These are phyloP conservation scores for Muntiacus muntjak DNA, from an alignment of 2,113 vertebrate species.

Conservation along the genomic window DNA sequence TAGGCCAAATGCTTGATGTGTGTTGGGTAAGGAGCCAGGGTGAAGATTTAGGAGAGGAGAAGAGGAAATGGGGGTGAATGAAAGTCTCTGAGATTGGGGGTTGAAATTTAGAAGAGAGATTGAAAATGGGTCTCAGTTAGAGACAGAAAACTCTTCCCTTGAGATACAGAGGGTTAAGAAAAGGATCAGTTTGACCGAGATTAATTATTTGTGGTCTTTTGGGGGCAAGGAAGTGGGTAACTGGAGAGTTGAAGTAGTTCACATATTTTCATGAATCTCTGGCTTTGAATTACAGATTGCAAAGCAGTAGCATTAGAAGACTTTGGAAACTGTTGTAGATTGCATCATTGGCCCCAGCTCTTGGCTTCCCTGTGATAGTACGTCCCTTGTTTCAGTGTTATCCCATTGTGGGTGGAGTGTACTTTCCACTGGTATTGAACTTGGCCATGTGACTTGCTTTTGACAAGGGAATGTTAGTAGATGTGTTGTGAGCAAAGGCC, in stretches of 20 bases:
- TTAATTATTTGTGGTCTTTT: background rate
- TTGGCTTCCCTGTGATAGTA: background rate
- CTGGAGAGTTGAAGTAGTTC: background rate
- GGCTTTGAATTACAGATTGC: background rate
- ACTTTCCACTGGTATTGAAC: background rate
- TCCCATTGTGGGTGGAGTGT: background rate
- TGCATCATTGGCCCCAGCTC: background rate
- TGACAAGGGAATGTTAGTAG: background rate
- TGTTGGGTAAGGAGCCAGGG: background rate
- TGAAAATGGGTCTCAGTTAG: background rate
- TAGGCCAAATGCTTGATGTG: background rate
- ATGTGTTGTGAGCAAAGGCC: background rate
- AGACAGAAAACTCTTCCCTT: background rate
- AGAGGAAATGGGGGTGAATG: background rate
- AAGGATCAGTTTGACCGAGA: background rate
- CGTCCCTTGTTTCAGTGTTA: background rate
- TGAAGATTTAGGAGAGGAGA: background rate
- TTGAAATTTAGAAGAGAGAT: background rate
- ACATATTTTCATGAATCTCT: background rate
- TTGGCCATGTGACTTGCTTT: background rate
- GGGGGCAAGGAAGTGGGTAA: background rate
- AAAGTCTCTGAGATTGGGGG: background rate
- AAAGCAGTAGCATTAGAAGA: background rate
- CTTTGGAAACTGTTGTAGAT: background rate
- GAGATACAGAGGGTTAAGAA: background rate